Conservation (phyloP, 2,888 invertebrate genomes). For the Nephrotoma guestfalica region DNA sequence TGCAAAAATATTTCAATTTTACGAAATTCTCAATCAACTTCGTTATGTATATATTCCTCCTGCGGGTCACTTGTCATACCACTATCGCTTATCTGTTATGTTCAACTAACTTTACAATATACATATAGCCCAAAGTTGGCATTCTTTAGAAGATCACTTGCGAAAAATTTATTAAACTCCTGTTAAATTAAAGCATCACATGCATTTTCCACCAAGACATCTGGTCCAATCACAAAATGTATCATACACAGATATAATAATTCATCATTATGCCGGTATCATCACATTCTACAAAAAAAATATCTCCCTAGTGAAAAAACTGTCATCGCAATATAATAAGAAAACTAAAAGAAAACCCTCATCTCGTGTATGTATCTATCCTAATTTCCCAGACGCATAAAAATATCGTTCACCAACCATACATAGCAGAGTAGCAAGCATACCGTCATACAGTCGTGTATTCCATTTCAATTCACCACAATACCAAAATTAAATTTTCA, state of each 20-base stretch:
- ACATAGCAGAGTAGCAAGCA: neutral
- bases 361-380: neutral
- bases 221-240: neutral
- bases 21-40: no score
- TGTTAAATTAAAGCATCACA: no score
- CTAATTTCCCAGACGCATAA: neutral
- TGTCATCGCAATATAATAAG: neutral
- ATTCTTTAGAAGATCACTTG: no score
- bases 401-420: neutral
- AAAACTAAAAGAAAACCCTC: neutral
- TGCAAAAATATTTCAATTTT: no score
- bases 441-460: neutral
- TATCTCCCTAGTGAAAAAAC: neutral
- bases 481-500: neutral
- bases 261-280: neutral
- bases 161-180: no score
- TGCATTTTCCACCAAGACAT: neutral
- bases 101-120: no score
- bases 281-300: neutral
- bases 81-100: no score
- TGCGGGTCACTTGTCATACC: no score
- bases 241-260: neutral
- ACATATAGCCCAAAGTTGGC: no score
- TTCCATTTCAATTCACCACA: neutral
- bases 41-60: no score